A percentile compares a stretch with the other conserved stretches of the same genome.
Evolutionary conservation across 2,888 invertebrate species (phyloP).

Genomic region (Lepidonotus clava): DNA sequence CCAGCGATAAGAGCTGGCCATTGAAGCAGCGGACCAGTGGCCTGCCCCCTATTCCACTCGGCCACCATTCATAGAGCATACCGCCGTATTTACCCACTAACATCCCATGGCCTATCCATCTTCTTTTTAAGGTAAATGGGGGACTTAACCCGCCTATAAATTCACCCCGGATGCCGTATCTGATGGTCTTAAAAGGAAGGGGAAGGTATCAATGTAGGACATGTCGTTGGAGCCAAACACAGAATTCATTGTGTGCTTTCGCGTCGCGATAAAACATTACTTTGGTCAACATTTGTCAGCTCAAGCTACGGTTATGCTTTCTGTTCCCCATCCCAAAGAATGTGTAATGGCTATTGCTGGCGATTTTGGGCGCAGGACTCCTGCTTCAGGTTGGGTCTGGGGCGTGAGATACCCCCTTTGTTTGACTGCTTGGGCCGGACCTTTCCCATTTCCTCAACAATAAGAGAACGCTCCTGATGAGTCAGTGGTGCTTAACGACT

Average conservation of each 20-base stretch:
- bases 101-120: not conserved
- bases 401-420: not conserved
- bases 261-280: not conserved
- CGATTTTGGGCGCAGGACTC: not conserved
- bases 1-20: conserved; percentile 17
- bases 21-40: not conserved
- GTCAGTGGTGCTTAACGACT: not conserved
- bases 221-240: not conserved
- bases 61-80: conserved; percentile 5
- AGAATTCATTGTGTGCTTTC: not conserved
- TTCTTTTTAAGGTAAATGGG: conserved; percentile 45
- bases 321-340: too few species aligned
- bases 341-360: not conserved
- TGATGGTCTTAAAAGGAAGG: not conserved
- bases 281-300: conserved; percentile 7
- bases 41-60: not conserved
- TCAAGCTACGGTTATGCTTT: not conserved
- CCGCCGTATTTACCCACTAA: conserved; percentile 34
- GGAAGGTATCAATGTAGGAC: not conserved
- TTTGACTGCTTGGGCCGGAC: not conserved
- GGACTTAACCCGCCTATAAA: conserved; percentile 34
- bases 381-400: too few species aligned
- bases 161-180: not conserved
- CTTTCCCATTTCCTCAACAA: not conserved
- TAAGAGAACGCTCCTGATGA: not conserved